Evolutionary conservation across 2,113 vertebrate species (phyloP).

Genomic region (Procavia capensis): DNA sequence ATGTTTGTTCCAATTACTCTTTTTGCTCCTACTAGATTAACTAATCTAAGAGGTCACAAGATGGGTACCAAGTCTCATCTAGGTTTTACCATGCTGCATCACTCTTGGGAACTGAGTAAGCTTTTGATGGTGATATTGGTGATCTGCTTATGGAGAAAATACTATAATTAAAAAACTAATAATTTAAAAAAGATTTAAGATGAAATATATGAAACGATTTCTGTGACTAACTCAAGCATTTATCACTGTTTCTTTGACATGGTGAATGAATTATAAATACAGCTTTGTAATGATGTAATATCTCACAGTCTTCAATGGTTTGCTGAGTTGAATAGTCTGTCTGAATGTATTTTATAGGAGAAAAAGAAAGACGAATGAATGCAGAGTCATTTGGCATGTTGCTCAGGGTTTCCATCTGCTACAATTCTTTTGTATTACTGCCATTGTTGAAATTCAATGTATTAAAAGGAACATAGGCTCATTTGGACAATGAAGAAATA

Average conservation of each 20-base stretch:
- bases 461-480: background rate
- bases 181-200: slow-evolving; percentile 17
- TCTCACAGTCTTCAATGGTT: slow-evolving; percentile 78
- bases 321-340: slow-evolving; percentile 74
- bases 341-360: slow-evolving; percentile 62
- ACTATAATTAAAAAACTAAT: slow-evolving; percentile 63
- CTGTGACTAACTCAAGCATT: slow-evolving; percentile 78
- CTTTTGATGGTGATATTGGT: background rate
- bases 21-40: background rate
- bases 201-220: slow-evolving; percentile 81
- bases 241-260: slow-evolving; percentile 83
- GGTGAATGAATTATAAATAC: slow-evolving; percentile 85
- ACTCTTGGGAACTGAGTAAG: background rate
- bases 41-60: background rate
- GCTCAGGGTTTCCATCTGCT: background rate
- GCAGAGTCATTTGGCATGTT: slow-evolving; percentile 33
- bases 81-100: background rate
- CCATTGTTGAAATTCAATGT: slow-evolving; percentile 18
- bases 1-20: background rate
- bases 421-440: background rate
- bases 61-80: background rate
- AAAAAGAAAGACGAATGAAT: slow-evolving; percentile 7
- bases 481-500: background rate
- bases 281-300: slow-evolving; percentile 83
- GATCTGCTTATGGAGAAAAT: slow-evolving; percentile 38